Conservation (phyloP, 2,113 vertebrate species). For the Tor tambroides region DNA sequence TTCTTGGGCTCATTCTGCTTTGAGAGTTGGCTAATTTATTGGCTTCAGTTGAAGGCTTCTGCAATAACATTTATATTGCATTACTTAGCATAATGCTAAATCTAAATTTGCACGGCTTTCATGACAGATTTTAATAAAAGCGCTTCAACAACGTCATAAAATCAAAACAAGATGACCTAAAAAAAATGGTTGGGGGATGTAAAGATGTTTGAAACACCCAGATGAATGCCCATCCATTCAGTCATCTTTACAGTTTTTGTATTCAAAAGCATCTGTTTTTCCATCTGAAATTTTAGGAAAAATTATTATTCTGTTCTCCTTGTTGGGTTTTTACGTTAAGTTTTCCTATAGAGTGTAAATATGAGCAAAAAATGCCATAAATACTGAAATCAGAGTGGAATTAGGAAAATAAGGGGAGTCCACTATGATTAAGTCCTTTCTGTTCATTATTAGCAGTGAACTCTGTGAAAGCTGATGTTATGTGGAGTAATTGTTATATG, state of each 20-base stretch:
- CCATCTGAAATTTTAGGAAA: neutral
- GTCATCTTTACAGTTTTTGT: no score
- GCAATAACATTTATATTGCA: neutral
- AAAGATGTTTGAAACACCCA: neutral
- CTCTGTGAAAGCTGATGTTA: neutral
- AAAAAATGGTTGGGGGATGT: neutral
- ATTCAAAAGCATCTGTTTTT: neutral
- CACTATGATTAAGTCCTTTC: neutral
- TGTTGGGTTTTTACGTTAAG: neutral
- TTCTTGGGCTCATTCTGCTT: neutral
- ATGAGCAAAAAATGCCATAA: neutral
- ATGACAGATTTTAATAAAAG: slow-evolving; percentile 43
- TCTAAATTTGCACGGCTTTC: neutral
- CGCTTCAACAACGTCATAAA: neutral
- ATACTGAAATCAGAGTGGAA: no score
- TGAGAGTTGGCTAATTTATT: slow-evolving; percentile 19
- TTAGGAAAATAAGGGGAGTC: no score
- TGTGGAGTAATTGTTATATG: neutral
- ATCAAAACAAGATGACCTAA: neutral
- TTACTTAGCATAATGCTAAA: slow-evolving; percentile 26
- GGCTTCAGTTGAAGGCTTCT: neutral
- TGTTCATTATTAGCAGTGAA: neutral
- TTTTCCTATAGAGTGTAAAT: neutral
- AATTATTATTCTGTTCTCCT: neutral
- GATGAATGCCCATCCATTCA: neutral